A percentile compares a stretch with the other conserved stretches of the same genome.
phyloP scores from a whole-genome alignment of 2,797 vertebrate genomes.

The Tokudaia muenninki region DNA sequence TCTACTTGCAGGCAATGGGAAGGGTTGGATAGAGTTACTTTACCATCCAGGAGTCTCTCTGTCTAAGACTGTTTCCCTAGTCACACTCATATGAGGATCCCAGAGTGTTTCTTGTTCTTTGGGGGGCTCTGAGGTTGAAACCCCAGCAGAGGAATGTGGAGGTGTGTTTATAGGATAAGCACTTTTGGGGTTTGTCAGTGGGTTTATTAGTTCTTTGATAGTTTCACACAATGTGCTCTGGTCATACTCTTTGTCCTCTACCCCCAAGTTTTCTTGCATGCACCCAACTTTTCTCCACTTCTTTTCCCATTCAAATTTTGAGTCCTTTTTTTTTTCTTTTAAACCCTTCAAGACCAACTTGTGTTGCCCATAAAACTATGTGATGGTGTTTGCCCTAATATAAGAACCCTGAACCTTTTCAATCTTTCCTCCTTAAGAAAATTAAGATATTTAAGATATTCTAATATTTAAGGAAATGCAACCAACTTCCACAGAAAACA shows the following conservation, averaged over 20 bases:
- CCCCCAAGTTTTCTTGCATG: too few relatives aligned
- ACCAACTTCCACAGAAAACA: background rate
- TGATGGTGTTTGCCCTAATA: background rate
- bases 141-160: background rate
- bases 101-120: background rate
- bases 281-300: background rate
- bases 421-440: conserved; percentile 34
- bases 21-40: background rate
- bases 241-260: background rate
- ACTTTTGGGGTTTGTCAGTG: background rate
- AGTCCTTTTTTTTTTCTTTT: background rate
- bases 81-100: background rate
- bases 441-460: conserved; percentile 35
- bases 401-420: background rate
- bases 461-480: conserved; percentile 26
- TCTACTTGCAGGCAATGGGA: background rate
- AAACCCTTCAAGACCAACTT: background rate
- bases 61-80: background rate
- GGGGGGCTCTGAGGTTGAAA: background rate
- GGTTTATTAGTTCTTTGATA: background rate
- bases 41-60: background rate
- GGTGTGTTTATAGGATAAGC: background rate
- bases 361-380: background rate
- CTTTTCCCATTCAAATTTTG: background rate
- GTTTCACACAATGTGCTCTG: background rate